Conservation (phyloP, 2,797 vertebrate species). For the Champsocephalus gunnari region DNA sequence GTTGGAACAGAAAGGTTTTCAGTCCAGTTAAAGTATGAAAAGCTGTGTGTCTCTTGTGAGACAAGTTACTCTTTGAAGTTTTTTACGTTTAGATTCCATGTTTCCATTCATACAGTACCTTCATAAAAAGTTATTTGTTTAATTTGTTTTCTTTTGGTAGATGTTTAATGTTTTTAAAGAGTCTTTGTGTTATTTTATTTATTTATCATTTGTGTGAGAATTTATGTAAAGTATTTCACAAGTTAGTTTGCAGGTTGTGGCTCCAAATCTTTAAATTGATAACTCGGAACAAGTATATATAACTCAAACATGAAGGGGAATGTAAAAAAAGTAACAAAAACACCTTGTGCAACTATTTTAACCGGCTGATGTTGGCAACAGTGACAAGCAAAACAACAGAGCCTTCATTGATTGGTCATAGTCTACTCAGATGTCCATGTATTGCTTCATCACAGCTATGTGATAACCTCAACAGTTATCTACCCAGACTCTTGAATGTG, state of each 20-base stretch:
- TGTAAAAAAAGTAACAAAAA: not conserved
- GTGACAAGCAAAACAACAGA: not conserved
- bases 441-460: conserved; percentile 2
- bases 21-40: not conserved
- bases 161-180: not conserved
- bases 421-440: not conserved
- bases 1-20: not conserved
- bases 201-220: no score
- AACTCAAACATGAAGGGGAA: no score
- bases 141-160: not conserved
- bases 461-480: conserved; percentile 30
- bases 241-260: not conserved
- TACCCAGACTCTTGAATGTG: not conserved
- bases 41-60: not conserved
- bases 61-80: not conserved
- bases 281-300: not conserved
- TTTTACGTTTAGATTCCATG: not conserved
- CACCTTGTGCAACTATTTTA: not conserved
- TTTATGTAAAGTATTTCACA: no score
- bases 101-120: not conserved
- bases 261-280: not conserved
- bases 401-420: conserved; percentile 3
- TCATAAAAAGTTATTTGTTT: no score
- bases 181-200: no score
- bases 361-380: not conserved